phyloP scores from a whole-genome alignment of 2,113 vertebrate genomes.

The Calyptomena viridis region DNA sequence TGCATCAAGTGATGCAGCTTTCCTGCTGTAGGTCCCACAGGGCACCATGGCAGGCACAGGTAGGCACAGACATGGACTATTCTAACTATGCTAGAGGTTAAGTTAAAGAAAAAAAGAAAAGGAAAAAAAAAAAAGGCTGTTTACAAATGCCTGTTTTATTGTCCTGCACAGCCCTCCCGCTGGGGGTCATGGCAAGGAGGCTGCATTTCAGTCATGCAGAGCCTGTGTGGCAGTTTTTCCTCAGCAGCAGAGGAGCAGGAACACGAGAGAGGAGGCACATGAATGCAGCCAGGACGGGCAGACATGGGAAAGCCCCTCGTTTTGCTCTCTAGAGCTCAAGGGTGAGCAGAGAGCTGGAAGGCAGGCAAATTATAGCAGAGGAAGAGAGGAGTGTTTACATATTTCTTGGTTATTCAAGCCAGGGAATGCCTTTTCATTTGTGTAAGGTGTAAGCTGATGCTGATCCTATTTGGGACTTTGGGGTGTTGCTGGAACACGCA shows the following conservation, averaged over 20 bases:
- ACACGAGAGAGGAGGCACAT: accelerated
- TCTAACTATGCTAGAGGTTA: neutral
- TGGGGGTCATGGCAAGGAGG: neutral
- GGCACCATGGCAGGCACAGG: neutral
- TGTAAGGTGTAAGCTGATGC: neutral
- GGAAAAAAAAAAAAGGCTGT: neutral
- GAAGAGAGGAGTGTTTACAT: neutral
- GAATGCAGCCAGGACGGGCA: too few relatives aligned
- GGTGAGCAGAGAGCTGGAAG: neutral
- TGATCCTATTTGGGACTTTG: neutral
- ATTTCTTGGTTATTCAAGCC: neutral
- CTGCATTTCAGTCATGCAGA: neutral
- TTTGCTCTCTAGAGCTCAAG: accelerated
- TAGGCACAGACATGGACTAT: neutral
- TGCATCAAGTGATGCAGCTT: accelerated
- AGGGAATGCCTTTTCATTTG: neutral
- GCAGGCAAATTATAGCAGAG: neutral
- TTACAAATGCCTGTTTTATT: neutral
- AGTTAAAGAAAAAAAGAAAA: neutral
- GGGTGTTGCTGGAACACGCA: neutral
- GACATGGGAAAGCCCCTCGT: accelerated
- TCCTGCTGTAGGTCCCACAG: neutral
- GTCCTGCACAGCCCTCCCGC: accelerated
- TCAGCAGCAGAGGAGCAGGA: accelerated
- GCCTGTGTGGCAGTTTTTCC: neutral